phyloP scores from a whole-genome alignment of 2,888 invertebrate species.

The Cecidostiba fungosa region DNA sequence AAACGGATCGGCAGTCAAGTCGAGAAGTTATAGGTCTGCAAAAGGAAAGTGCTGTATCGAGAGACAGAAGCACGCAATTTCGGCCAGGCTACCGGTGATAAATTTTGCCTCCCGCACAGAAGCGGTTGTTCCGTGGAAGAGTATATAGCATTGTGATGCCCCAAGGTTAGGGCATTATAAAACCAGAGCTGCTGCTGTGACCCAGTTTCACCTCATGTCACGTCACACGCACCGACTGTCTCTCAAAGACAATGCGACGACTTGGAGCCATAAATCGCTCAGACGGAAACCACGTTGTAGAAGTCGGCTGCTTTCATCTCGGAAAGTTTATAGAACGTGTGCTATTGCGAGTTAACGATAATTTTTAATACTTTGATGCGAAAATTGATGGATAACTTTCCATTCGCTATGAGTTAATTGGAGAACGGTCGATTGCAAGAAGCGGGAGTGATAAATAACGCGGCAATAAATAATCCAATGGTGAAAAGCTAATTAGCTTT shows the following conservation, averaged over 20 bases:
- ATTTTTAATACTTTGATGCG: not conserved
- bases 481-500: not conserved
- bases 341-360: no score
- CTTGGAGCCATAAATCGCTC: conserved; percentile 75
- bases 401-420: not conserved
- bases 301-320: conserved; percentile 4
- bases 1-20: conserved; percentile 29
- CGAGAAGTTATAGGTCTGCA: conserved; percentile 22
- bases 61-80: conserved; percentile 70
- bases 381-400: not conserved
- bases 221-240: conserved; percentile 69
- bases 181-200: conserved; percentile 69
- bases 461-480: not conserved
- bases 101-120: conserved; percentile 68
- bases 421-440: not conserved
- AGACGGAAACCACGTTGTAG: conserved; percentile 62
- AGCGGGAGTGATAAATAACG: not conserved
- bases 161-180: conserved; percentile 67
- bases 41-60: conserved; percentile 69
- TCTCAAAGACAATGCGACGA: conserved; percentile 72
- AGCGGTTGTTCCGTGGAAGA: not conserved
- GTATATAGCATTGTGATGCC: conserved; percentile 12
- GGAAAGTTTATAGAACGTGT: not conserved
- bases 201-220: conserved; percentile 74
- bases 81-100: conserved; percentile 68